Evolutionary conservation across 2,113 vertebrate genomes (phyloP).

Genomic region (Thermophis baileyi): DNA sequence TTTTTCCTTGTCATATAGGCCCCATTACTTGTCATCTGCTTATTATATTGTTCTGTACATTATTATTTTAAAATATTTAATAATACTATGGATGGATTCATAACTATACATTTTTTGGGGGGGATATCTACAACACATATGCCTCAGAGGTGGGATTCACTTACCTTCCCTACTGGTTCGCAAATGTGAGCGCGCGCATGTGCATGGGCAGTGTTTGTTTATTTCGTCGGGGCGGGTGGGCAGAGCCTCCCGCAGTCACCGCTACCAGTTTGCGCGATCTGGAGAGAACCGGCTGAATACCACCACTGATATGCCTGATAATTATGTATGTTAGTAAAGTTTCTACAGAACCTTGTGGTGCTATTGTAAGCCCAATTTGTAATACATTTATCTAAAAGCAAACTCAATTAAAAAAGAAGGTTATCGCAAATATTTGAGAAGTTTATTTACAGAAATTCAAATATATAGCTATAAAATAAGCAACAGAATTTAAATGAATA

Average conservation of each 20-base stretch:
- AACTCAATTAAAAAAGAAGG: constrained; percentile 15
- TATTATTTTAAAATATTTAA: neutral
- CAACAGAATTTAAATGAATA: constrained; percentile 47
- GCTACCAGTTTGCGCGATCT: too few species aligned
- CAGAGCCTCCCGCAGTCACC: too few species aligned
- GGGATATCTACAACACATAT: neutral
- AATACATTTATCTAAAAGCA: neutral
- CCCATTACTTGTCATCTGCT: neutral
- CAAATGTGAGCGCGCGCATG: too few species aligned
- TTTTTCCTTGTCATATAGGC: neutral
- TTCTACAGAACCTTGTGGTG: neutral
- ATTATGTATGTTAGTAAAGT: neutral
- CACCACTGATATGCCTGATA: too few species aligned
- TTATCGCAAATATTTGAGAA: constrained; percentile 24
- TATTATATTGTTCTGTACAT: neutral
- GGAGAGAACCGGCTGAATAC: too few species aligned
- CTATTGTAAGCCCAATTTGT: neutral
- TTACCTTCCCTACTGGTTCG: too few species aligned
- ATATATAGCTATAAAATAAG: constrained; percentile 39
- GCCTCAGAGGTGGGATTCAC: too few species aligned
- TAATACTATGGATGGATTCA: neutral
- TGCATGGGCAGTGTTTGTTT: too few species aligned
- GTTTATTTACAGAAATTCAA: constrained; percentile 33
- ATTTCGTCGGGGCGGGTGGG: too few species aligned
- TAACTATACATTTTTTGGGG: neutral